Percentiles rank a stretch among this genome's conserved stretches.
phyloP scores from a whole-genome alignment of 35 echinoderm and acorn worm species.

The Holothuria glaberrima region DNA sequence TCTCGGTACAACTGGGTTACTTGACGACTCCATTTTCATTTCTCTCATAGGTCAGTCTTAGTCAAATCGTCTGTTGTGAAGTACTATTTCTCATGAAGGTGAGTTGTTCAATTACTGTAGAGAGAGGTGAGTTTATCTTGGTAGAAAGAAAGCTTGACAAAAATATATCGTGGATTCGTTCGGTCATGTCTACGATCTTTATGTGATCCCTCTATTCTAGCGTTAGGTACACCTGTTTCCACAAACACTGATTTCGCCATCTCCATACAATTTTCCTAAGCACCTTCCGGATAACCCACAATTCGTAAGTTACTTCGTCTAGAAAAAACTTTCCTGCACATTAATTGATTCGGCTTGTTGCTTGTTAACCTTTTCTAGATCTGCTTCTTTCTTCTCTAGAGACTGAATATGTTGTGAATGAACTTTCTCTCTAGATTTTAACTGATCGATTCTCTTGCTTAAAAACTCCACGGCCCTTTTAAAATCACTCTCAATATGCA shows the following conservation, averaged over 20 bases:
- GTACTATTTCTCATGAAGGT: not conserved
- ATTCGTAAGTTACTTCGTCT: slow-evolving; percentile 27
- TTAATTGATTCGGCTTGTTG: not conserved
- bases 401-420: not conserved
- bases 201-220: not conserved
- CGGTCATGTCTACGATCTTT: not conserved
- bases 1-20: slow-evolving; percentile 32
- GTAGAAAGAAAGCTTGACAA: too few relatives aligned
- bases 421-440: not conserved
- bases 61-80: slow-evolving; percentile 63
- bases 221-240: slow-evolving; percentile 14
- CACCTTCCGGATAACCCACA: not conserved
- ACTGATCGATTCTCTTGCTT: not conserved
- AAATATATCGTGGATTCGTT: not conserved
- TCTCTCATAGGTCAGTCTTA: slow-evolving; percentile 84
- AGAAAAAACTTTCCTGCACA: slow-evolving; percentile 13
- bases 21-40: slow-evolving; percentile 75
- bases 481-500: not conserved
- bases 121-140: not conserved
- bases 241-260: not conserved
- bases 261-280: not conserved
- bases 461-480: not conserved
- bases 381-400: not conserved
- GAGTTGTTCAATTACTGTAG: not conserved
- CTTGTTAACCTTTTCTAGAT: not conserved